A percentile compares a stretch with the other conserved stretches of the same genome.
Conservation (phyloP, 1,140 invertebrate genomes). For the Linepithema humile region DNA sequence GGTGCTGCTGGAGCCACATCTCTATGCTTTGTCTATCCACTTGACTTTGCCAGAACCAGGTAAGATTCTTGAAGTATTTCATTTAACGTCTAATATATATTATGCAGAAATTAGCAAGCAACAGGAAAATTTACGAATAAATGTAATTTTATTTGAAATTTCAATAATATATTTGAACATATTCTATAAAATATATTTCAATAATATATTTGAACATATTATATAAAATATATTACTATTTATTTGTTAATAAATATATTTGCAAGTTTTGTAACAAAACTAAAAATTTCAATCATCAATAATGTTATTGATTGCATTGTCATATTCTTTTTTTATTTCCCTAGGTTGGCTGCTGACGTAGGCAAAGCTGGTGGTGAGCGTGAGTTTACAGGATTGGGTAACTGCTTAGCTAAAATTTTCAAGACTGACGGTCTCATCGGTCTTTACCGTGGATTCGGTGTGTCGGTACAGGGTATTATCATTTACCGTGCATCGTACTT, state of each 20-base stretch:
- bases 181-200: background rate
- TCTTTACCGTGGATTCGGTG: slow-evolving; percentile 95
- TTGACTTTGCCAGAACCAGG: slow-evolving; percentile 98
- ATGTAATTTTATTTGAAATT: background rate
- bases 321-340: background rate
- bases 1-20: slow-evolving; percentile 97
- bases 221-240: background rate
- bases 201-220: background rate
- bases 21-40: slow-evolving; percentile 97
- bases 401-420: slow-evolving; percentile 93
- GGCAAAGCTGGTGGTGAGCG: slow-evolving; percentile 90
- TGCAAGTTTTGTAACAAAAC: background rate
- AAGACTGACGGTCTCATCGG: slow-evolving; percentile 93
- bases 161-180: background rate
- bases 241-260: background rate
- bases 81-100: background rate
- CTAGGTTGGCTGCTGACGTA: slow-evolving; percentile 92
- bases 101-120: background rate
- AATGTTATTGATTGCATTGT: background rate
- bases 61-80: slow-evolving; percentile 72
- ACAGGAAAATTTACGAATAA: background rate
- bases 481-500: slow-evolving; percentile 96
- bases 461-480: slow-evolving; percentile 95
- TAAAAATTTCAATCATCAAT: background rate
- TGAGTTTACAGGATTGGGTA: slow-evolving; percentile 92